A percentile compares a stretch with the other conserved stretches of the same genome.
Evolutionary conservation across 2,888 invertebrate species (phyloP).

Genomic region (Epistrophe grossulariae): DNA sequence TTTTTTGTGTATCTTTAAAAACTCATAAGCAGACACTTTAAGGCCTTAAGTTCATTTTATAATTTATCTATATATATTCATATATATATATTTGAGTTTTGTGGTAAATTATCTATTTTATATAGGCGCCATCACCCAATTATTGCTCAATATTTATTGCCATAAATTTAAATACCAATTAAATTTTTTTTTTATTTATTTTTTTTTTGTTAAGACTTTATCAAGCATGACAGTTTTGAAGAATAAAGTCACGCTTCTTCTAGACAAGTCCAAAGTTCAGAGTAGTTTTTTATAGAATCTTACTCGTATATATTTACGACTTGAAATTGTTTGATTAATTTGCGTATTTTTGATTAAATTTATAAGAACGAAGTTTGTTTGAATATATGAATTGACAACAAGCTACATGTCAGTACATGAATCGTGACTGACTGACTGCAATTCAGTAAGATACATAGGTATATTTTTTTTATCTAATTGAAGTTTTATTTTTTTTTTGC

Average conservation of each 20-base stretch:
- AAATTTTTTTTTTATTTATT: not conserved
- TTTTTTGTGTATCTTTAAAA: conserved; percentile 15
- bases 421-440: conserved; percentile 1
- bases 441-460: not conserved
- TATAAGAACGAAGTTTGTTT: not conserved
- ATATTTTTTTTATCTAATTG: not conserved
- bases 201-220: not conserved
- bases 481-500: not conserved
- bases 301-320: not conserved
- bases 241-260: not conserved
- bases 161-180: conserved; percentile 4
- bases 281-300: not conserved
- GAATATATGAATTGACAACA: not conserved
- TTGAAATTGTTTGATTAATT: conserved; percentile 11
- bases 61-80: not conserved
- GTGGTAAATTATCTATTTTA: not conserved
- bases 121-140: conserved; percentile 25
- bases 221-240: conserved; percentile 3
- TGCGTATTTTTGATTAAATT: conserved; percentile 9
- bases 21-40: not conserved
- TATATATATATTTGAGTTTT: not conserved
- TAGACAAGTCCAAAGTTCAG: conserved; percentile 23
- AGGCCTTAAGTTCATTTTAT: conserved; percentile 8
- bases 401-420: too few relatives aligned
- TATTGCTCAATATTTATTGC: conserved; percentile 25